A percentile compares a stretch with the other conserved stretches of the same genome.
Evolutionary conservation across 30 jellyfish, hydroid and myxozoan genomes (phyloP).

Genomic region (Aurelia coerulea): DNA sequence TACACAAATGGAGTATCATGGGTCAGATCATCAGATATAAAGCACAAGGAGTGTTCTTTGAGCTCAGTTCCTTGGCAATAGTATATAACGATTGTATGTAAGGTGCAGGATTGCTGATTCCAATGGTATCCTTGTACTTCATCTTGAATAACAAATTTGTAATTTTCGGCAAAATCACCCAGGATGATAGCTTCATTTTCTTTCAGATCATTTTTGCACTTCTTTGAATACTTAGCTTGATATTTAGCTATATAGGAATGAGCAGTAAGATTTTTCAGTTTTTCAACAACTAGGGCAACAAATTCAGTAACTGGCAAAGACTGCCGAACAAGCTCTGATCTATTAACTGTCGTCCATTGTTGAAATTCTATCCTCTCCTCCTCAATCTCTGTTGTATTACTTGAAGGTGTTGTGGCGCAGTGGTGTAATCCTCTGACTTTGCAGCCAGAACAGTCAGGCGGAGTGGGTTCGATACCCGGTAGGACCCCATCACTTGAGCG

Average conservation of each 20-base stretch:
- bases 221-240: conserved; percentile 56
- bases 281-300: conserved; percentile 28
- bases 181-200: conserved; percentile 50
- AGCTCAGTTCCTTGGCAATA: conserved; percentile 25
- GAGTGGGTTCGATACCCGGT: too few relatives aligned
- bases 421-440: too few relatives aligned
- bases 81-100: conserved; percentile 35
- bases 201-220: conserved; percentile 53
- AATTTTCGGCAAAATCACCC: conserved; percentile 67
- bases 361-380: conserved; percentile 46
- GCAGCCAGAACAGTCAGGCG: too few relatives aligned
- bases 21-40: conserved; percentile 56
- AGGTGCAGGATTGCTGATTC: conserved; percentile 55
- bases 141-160: conserved; percentile 34
- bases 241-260: conserved; percentile 76
- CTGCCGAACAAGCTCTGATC: conserved; percentile 57
- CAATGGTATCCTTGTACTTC: conserved; percentile 51
- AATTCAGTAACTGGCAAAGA: conserved; percentile 44
- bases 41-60: conserved; percentile 48
- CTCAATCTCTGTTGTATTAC: conserved; percentile 2
- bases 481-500: too few relatives aligned
- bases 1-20: conserved; percentile 59
- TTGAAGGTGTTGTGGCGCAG: too few relatives aligned
- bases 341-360: conserved; percentile 77
- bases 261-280: conserved; percentile 46